Evolutionary conservation across 2,113 vertebrate species (phyloP), one percentile per base, ranked within the genome.

Genomic region (Oryzias curvinotus): DNA sequence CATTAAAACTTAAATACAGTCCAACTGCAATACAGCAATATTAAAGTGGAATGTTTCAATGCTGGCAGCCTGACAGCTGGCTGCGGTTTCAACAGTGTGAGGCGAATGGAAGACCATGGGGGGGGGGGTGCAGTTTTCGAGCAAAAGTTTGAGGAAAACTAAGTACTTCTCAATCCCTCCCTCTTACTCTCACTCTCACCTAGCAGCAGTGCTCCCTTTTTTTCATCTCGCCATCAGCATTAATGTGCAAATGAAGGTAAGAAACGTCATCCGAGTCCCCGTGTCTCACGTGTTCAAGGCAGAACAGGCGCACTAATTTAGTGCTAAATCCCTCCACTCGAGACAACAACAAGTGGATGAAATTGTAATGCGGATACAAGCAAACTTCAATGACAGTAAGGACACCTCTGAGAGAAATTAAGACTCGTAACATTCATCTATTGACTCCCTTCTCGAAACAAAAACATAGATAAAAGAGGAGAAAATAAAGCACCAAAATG

Each of bases 1-100:
- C 94, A 97, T 90, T 94, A 88, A 78, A 92, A 92, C 85, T 92
- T 95, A 95, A 94, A 94, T 96, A 98, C 90, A 92, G 52, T 92
- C 94, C 94, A 92, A 92, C 81, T 76, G 81, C 93, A 93, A 90
- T 93, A 93, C 84, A 88, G 85, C 93, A 95, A 92, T 95, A 92
- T 93, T 91, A 91, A 85, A 86, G 89, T 92, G 91, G 92, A 96
- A 96, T 96, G 93, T 90, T 88, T 69, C 63, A 77, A 88, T 65
- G 77, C 72, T 43, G 65, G 70, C 80, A 80, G 92, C 90, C 91
- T 83, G 80, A 83, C 91, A 89, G 92, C 83, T 90, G 85, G 89
- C 92, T 55, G 82, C 90, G 78, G 57, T 82, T 79, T 65, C 70
- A 59, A 89, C 81, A 69, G 51, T 16, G 79, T 71, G 81, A 86